These are phyloP conservation scores for Caenorhabditis latens DNA, from an alignment of 1,140 invertebrate genomes.

Conservation along the genomic window DNA sequence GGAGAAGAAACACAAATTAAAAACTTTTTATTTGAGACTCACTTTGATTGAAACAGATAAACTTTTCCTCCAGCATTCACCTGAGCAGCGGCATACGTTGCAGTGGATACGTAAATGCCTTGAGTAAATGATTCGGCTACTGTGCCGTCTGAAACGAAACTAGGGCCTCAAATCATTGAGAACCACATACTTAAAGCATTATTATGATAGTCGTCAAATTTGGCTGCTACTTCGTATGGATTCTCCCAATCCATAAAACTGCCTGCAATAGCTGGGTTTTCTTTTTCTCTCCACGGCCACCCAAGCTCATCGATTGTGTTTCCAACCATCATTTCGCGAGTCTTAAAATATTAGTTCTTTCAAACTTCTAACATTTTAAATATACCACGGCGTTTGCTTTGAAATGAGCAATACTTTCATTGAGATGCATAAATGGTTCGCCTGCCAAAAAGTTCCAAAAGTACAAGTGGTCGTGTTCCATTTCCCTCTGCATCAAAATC, in stretches of 20 bases:
- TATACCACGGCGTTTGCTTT: slow-evolving; percentile 31
- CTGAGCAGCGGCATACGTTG: not conserved
- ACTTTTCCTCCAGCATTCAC: not conserved
- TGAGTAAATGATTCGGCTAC: slow-evolving; percentile 16
- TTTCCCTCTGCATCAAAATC: slow-evolving; percentile 1
- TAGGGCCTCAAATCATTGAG: not conserved
- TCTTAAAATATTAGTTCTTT: not conserved
- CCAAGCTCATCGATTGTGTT: slow-evolving; percentile 1
- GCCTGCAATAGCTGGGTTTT: slow-evolving; percentile 2
- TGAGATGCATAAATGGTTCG: slow-evolving; percentile 14
- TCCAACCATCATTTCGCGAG: slow-evolving; percentile 6
- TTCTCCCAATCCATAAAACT: slow-evolving; percentile 43
- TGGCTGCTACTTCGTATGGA: slow-evolving; percentile 22
- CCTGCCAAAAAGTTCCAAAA: slow-evolving; percentile 30
- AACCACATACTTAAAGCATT: slow-evolving; percentile 7
- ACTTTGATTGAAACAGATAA: slow-evolving; percentile 36
- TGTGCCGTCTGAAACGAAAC: not conserved
- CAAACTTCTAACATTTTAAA: not conserved
- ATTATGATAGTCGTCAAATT: not conserved
- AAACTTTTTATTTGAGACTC: not conserved
- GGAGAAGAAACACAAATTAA: not conserved
- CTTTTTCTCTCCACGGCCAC: not conserved
- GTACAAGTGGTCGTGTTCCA: slow-evolving; percentile 3
- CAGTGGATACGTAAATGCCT: slow-evolving; percentile 6
- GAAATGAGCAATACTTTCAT: slow-evolving; percentile 31